Percentiles rank a stretch among this genome's conserved stretches.
Evolutionary conservation across 1,140 invertebrate species (phyloP).

Genomic region (Lordiphosa stackelbergi): DNA sequence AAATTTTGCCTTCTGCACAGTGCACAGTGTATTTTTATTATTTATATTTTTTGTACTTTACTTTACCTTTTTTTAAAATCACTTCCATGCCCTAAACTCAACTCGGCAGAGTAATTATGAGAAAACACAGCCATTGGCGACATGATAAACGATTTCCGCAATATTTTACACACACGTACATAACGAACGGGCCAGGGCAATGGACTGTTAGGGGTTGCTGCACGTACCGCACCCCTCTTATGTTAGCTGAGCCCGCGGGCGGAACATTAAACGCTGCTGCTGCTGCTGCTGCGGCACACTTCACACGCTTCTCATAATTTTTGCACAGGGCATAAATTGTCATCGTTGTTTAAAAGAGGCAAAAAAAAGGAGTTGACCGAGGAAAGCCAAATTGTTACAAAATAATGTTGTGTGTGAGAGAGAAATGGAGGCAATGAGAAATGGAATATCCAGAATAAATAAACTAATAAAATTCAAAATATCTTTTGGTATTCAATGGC

Average conservation of each 20-base stretch:
- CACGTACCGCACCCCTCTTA: not conserved
- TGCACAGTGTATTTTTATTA: slow-evolving; percentile 1
- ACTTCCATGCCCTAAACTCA: slow-evolving; percentile 17
- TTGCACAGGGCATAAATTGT: too few species aligned
- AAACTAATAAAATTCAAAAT: too few species aligned
- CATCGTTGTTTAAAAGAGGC: too few species aligned
- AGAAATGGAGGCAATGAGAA: too few species aligned
- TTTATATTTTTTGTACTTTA: not conserved
- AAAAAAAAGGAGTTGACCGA: too few species aligned
- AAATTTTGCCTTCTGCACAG: slow-evolving; percentile 19
- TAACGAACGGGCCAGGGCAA: slow-evolving; percentile 4
- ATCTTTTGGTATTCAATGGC: too few species aligned
- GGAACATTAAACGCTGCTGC: not conserved
- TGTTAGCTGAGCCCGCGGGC: too few species aligned
- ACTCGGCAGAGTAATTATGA: slow-evolving; percentile 53
- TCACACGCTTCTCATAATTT: too few species aligned
- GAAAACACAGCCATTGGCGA: slow-evolving; percentile 71
- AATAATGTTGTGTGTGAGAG: too few species aligned
- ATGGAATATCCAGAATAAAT: too few species aligned
- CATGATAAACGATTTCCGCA: slow-evolving; percentile 75
- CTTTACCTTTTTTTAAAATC: not conserved
- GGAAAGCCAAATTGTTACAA: too few species aligned
- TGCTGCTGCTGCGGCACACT: not conserved
- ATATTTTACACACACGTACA: slow-evolving; percentile 46
- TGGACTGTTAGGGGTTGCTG: slow-evolving; percentile 17